Evolutionary conservation across 2,113 vertebrate genomes (phyloP), one percentile per base, ranked within the genome.

Genomic region (Haemorhous mexicanus): DNA sequence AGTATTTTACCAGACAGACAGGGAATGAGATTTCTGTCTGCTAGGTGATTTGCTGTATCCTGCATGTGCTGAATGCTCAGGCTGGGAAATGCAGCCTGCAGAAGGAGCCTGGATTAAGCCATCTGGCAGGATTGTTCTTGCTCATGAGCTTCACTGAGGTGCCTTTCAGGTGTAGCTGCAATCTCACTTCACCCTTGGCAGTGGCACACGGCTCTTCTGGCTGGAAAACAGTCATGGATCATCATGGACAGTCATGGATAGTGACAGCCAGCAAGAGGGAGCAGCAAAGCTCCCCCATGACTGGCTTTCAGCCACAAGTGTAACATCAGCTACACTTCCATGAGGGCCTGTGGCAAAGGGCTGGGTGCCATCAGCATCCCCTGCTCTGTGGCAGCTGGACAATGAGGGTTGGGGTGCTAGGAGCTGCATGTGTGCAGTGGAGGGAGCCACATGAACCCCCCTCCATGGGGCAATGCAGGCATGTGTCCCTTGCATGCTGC

Each of bases 341-440:
- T 27, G 37, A 55, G 23, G 11, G 13, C 10, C 59, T 81, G n/a
- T 0, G 1, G 32, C 20, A 44, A 53, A 70, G 26, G 15, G 28
- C 64, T 49, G n/a, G n/a, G 12, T 81, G 62, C 10, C 52, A 37
- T 46, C 69, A 67, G 64, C 32, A 30, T 18, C 16, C 39, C 14
- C 49, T 27, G 33, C 64, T 59, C 61, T 19, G 37, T 18, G 59
- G 20, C 6, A 1, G 19, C 22, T 24, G 35, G 18, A 4, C 58
- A 15, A 0, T 6, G 32, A 52, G 33, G 44, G 24, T 46, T 16
- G n/a, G 62, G 33, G 27, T 1, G 1, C 56, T 26, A 3, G 0
- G 0, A 61, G 19, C 17, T 5, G 2, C 3, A 0, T 75, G 32
- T 4, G 14, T n/a, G 10, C 7, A 15, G 16, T 5, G 35, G 27